Evolutionary conservation across 2,888 invertebrate species (phyloP), one percentile per base, ranked within the genome.

Genomic region (Hemistola chrysoprasaria): DNA sequence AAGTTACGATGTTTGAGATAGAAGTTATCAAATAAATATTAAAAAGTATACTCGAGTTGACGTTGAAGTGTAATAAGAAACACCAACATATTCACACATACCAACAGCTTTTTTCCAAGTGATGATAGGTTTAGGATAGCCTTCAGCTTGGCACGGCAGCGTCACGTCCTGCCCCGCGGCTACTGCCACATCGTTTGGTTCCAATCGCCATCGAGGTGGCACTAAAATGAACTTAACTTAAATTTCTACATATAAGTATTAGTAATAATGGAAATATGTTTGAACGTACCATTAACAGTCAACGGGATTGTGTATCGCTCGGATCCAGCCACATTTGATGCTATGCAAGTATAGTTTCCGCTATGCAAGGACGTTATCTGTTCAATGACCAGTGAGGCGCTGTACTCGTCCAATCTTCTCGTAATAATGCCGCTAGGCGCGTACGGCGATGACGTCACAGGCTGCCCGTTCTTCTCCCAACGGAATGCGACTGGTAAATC

Each of bases 271-370:
- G 8, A 26, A 8, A 25, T 16, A 8, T 23, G n/a, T n/a, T n/a
- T n/a, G 6, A 29, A 27, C 44, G 90, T 89, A 94, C 94, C 95
- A 79, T 95, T 95, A 8, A 95, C 95, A 8, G 95, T 95, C 2
- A 95, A 90, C 11, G 95, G 94, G 39, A 95, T 94, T 5, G 94
- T 93, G 64, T 93, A 94, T 48, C 92, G 90, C 64, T 95, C 95
- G 2, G 92, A 91, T 6, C 95, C 96, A 7, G 97, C 97, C 11
- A 95, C 92, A 82, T 97, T 97, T 31, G 93, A 93, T n/a, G 96
- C 96, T 36, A 95, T 93, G 78, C 97, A 97, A n/a, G 96, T 96
- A 73, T 96, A 96, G 82, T 96, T 97, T 66, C 97, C 97, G 62
- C 94, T 95, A 75, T 97, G 96, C 34, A 93, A 91, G 20, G 96